Evolutionary conservation across 2,797 vertebrate genomes (phyloP).

Genomic region (Cryptoprocta ferox): DNA sequence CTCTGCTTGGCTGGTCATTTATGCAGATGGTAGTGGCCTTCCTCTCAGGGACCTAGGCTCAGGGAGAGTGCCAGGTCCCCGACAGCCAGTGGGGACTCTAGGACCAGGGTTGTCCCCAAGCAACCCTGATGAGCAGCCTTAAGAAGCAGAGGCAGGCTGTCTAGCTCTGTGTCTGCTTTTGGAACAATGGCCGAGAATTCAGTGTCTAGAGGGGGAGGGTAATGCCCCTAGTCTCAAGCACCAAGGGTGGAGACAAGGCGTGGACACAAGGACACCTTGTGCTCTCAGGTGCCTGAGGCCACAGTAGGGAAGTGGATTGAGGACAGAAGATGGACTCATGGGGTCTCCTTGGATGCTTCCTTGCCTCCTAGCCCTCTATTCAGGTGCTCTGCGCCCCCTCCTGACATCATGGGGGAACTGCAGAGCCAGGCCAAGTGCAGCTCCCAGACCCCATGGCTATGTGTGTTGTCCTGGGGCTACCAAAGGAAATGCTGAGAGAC

Average conservation of each 20-base stretch:
- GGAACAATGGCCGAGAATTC: neutral
- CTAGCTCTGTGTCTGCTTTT: neutral
- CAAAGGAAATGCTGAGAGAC: neutral
- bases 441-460: neutral
- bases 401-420: neutral
- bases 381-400: neutral
- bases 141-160: neutral
- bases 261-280: neutral
- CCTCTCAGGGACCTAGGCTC: neutral
- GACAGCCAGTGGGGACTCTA: neutral
- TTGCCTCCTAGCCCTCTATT: neutral
- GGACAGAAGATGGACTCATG: neutral
- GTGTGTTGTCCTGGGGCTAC: neutral
- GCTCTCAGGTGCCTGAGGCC: neutral
- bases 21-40: neutral
- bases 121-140: neutral
- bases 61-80: neutral
- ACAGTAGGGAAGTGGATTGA: neutral
- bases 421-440: neutral
- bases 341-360: neutral
- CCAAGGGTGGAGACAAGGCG: neutral
- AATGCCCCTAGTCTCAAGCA: neutral
- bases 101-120: neutral
- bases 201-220: neutral
- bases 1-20: neutral